These are phyloP conservation scores for Anguilla japonica DNA, from an alignment of 2,113 vertebrate species.

Conservation along the genomic window DNA sequence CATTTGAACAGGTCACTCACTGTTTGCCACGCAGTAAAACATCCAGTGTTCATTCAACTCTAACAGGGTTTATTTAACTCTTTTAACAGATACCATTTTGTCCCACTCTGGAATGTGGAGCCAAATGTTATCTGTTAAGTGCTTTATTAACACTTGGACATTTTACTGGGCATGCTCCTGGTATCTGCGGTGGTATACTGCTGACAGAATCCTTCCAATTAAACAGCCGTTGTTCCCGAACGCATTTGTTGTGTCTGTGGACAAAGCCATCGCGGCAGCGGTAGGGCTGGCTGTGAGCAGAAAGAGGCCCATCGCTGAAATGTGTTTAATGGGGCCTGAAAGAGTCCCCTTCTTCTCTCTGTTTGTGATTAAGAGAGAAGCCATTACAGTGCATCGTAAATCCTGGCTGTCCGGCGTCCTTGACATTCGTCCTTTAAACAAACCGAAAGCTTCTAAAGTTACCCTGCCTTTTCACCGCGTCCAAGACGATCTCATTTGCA, in stretches of 20 bases:
- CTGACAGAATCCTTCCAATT: neutral
- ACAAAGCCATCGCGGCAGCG: neutral
- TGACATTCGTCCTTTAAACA: conserved; percentile 24
- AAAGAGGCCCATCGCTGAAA: conserved; percentile 15
- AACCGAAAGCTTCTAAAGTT: conserved; percentile 22
- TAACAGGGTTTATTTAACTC: too few relatives aligned
- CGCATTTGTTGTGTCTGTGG: neutral
- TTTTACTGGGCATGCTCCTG: neutral
- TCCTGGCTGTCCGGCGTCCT: conserved; percentile 16
- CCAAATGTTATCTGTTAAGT: too few relatives aligned
- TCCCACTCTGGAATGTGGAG: too few relatives aligned
- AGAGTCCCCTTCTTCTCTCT: conserved; percentile 21
- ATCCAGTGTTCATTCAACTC: too few relatives aligned
- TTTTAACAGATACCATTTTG: too few relatives aligned
- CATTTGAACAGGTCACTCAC: conserved; percentile 19
- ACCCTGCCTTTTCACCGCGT: neutral
- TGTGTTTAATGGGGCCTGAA: conserved; percentile 34
- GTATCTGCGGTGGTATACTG: conserved; percentile 5
- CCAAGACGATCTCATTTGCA: neutral
- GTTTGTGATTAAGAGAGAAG: conserved; percentile 39
- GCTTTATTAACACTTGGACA: too few relatives aligned
- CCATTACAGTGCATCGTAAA: conserved; percentile 20
- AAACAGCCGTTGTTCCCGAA: neutral
- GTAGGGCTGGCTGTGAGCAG: neutral
- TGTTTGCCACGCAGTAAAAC: neutral